Percentiles rank a stretch among this genome's conserved stretches.
Conservation (phyloP, 2,888 invertebrate species). For the Parnassius apollo region DNA sequence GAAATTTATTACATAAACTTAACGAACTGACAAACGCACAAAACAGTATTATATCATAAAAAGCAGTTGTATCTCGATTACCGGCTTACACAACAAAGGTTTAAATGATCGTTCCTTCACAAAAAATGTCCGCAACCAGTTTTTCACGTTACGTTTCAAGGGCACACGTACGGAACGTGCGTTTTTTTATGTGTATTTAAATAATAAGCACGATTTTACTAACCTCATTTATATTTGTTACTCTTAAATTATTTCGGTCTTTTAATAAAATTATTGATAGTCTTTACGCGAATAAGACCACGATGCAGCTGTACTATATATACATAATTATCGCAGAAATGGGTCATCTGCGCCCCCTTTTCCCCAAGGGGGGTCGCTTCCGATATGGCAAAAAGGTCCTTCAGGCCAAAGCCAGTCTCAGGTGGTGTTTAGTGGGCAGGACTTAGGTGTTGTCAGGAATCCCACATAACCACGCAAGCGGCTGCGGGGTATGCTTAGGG, state of each 20-base stretch:
- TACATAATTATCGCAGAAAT: too few relatives aligned
- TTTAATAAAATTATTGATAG: not conserved
- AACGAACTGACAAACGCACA: not conserved
- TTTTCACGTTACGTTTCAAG: slow-evolving; percentile 28
- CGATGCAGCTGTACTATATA: too few relatives aligned
- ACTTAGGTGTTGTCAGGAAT: too few relatives aligned
- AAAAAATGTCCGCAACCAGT: slow-evolving; percentile 28
- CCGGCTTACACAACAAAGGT: slow-evolving; percentile 1
- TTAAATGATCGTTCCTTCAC: not conserved
- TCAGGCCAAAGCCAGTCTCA: too few relatives aligned
- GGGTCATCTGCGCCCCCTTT: too few relatives aligned
- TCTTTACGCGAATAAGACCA: too few relatives aligned
- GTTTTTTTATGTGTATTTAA: not conserved
- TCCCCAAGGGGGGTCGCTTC: too few relatives aligned
- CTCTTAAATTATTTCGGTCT: not conserved
- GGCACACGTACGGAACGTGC: slow-evolving; percentile 25
- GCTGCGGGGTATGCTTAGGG: too few relatives aligned
- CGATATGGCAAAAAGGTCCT: too few relatives aligned
- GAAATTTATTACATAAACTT: not conserved
- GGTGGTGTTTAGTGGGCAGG: too few relatives aligned
- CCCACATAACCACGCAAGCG: too few relatives aligned
- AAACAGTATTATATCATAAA: not conserved
- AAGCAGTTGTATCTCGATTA: not conserved
- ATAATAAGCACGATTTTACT: not conserved
- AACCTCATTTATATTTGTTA: not conserved